A percentile compares a stretch with the other conserved stretches of the same genome.
phyloP scores from a whole-genome alignment of 2,888 invertebrate genomes.

The Germaria angustata region DNA sequence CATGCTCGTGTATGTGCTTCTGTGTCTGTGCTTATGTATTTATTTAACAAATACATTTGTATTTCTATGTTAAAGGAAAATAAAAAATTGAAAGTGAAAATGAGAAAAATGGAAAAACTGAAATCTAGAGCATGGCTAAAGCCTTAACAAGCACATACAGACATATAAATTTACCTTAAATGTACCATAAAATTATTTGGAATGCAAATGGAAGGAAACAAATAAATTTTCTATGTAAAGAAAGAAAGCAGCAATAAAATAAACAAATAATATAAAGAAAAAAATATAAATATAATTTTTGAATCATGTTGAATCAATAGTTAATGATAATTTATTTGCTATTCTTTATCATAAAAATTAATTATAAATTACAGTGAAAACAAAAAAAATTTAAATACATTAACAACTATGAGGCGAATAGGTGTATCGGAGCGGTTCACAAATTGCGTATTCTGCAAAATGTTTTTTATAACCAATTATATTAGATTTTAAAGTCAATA shows the following conservation, averaged over 20 bases:
- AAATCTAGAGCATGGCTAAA: conserved; percentile 29
- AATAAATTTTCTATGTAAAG: conserved; percentile 12
- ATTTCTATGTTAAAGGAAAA: neutral
- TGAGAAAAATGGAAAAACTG: neutral
- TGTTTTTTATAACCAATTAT: no score
- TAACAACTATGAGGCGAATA: no score
- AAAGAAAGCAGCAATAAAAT: conserved; percentile 15
- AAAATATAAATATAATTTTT: neutral
- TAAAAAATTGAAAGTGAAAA: conserved; percentile 6
- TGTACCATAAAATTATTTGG: conserved; percentile 20
- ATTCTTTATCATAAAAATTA: no score
- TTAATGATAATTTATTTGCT: no score
- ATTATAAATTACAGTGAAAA: no score
- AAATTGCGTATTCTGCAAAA: no score
- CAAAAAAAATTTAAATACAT: no score
- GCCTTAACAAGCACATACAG: neutral
- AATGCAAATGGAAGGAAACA: neutral
- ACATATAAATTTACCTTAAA: neutral
- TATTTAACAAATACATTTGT: neutral
- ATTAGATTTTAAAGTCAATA: no score
- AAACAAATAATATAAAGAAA: neutral
- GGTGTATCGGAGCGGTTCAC: no score
- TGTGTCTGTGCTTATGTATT: neutral
- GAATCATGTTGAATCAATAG: no score
- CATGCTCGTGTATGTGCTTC: neutral